Conservation (phyloP, 1,140 invertebrate genomes). For the Heliconius eleuchia region DNA sequence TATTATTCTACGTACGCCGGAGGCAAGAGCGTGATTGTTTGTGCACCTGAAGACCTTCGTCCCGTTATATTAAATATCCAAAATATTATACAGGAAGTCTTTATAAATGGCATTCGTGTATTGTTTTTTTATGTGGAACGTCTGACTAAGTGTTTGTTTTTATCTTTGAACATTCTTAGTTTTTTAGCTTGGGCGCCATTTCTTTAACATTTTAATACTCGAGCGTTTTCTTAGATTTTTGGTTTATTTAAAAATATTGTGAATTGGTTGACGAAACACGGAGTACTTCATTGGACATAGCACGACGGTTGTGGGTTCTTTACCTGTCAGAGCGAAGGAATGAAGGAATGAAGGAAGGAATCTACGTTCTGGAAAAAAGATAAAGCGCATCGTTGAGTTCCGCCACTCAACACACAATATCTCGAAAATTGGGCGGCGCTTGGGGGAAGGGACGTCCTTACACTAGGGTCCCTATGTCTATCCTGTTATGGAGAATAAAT, state of each 20-base stretch:
- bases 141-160: not conserved
- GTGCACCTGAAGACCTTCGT: slow-evolving; percentile 19
- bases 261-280: not conserved
- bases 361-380: not conserved
- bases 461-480: no score
- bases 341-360: no score
- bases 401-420: no score
- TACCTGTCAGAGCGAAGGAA: no score
- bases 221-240: not conserved
- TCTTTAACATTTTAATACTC: no score
- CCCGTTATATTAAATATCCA: slow-evolving; percentile 24
- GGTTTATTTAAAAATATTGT: not conserved
- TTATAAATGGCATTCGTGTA: not conserved
- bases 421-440: no score
- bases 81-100: not conserved
- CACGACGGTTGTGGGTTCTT: no score
- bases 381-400: not conserved
- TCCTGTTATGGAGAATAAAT: no score
- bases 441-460: no score
- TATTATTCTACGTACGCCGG: slow-evolving; percentile 26
- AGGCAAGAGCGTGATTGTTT: slow-evolving; percentile 26
- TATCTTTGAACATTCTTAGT: not conserved
- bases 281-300: no score
- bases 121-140: not conserved
- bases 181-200: not conserved